These are phyloP conservation scores for Heliconius cydno DNA, from an alignment of 2,888 invertebrate species.

Conservation along the genomic window DNA sequence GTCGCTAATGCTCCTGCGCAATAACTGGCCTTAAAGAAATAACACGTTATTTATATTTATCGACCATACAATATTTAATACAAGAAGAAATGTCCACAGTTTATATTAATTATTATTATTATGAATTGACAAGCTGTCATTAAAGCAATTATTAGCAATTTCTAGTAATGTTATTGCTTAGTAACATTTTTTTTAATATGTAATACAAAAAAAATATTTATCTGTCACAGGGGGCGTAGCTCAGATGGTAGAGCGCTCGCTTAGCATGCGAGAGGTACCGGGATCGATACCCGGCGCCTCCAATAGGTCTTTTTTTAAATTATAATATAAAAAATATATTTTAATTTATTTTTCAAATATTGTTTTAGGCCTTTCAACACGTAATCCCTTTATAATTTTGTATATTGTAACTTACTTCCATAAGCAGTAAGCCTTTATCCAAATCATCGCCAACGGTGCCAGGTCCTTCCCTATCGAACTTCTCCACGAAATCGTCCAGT, in stretches of 20 bases:
- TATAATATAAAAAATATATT: no score
- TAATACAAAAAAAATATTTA: not conserved
- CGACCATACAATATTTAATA: not conserved
- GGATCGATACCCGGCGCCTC: conserved; percentile 84
- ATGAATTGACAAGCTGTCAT: not conserved
- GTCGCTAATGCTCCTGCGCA: rapidly evolving
- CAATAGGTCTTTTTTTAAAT: conserved; percentile 51
- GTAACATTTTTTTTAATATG: not conserved
- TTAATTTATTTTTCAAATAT: no score
- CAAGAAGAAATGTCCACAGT: not conserved
- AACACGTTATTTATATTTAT: not conserved
- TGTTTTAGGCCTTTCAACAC: not conserved
- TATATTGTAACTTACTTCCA: conserved; percentile 81
- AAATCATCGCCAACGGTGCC: conserved; percentile 90
- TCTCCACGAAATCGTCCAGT: conserved; percentile 86
- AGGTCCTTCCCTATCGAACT: conserved; percentile 90
- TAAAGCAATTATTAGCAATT: not conserved
- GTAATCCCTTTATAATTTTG: not conserved
- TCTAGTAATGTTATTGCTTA: not conserved
- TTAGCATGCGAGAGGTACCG: conserved; percentile 84
- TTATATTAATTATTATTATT: no score
- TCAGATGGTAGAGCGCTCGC: conserved; percentile 84
- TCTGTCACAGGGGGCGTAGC: conserved; percentile 16
- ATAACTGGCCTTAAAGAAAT: not conserved
- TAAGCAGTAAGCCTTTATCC: conserved; percentile 87